Conservation (phyloP, 2,888 invertebrate genomes). For the Lissonota sp. region DNA sequence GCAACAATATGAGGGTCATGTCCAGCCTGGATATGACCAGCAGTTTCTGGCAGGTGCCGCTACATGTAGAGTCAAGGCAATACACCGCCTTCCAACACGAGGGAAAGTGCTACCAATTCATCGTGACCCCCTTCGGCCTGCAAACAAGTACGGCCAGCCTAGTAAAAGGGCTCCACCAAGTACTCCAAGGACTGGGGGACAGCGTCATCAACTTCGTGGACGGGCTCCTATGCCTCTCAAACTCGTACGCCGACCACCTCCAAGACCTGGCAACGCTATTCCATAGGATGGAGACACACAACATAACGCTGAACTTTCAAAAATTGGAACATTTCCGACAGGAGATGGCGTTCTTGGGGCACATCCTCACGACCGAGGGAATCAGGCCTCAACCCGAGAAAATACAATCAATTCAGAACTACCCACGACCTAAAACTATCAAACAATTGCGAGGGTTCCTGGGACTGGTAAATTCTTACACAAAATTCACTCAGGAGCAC, state of each 20-base stretch:
- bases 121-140: conserved; percentile 2
- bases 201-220: conserved; percentile 12
- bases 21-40: too few species aligned
- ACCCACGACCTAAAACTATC: not conserved
- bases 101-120: conserved; percentile 1
- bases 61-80: not conserved
- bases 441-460: conserved; percentile 14
- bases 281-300: not conserved
- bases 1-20: too few species aligned
- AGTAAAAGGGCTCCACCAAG: not conserved
- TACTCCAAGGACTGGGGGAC: not conserved
- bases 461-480: not conserved
- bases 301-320: not conserved
- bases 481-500: not conserved
- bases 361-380: not conserved
- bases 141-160: conserved; percentile 15
- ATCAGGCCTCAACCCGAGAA: not conserved
- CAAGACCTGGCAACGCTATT: not conserved
- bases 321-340: conserved; percentile 9
- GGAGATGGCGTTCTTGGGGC: not conserved
- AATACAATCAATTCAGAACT: not conserved
- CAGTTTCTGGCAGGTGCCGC: too few species aligned
- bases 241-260: not conserved
- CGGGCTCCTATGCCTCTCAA: not conserved
- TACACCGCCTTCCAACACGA: not conserved